Conservation (phyloP, 2,888 invertebrate genomes). For the Brachyptera risi region DNA sequence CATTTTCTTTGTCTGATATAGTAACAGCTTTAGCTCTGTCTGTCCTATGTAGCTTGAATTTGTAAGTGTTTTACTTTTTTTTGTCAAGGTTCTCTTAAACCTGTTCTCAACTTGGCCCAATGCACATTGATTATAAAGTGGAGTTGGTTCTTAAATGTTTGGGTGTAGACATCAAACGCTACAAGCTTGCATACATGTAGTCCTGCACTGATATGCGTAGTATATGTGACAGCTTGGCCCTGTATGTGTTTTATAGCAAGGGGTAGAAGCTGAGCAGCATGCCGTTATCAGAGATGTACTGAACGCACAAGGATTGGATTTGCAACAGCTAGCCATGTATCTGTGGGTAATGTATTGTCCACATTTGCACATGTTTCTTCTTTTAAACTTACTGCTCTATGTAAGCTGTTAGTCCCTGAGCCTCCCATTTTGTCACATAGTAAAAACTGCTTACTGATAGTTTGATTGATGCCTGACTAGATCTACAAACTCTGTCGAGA, state of each 20-base stretch:
- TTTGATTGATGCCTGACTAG: too few species aligned
- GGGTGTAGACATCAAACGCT: constrained; percentile 29
- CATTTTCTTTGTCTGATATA: neutral
- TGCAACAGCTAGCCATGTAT: constrained; percentile 69
- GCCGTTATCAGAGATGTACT: constrained; percentile 43
- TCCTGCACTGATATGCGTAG: constrained; percentile 27
- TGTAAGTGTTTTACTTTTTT: neutral
- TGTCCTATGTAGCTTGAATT: constrained; percentile 9
- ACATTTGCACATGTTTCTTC: constrained; percentile 6
- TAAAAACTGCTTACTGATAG: too few species aligned
- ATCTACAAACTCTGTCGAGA: too few species aligned
- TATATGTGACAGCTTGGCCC: constrained; percentile 30
- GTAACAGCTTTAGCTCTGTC: neutral
- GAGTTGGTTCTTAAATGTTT: constrained; percentile 11
- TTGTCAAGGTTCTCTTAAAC: neutral
- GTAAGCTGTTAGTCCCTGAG: too few species aligned
- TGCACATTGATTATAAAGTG: neutral
- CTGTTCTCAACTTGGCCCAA: neutral
- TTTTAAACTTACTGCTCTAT: neutral
- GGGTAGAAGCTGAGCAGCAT: constrained; percentile 35
- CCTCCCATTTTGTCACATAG: too few species aligned
- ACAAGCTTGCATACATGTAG: constrained; percentile 28
- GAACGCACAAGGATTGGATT: constrained; percentile 67
- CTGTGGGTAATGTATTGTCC: constrained; percentile 52
- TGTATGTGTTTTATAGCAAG: constrained; percentile 34